Conservation (phyloP, 2,888 invertebrate species). For the Ormia ochracea region DNA sequence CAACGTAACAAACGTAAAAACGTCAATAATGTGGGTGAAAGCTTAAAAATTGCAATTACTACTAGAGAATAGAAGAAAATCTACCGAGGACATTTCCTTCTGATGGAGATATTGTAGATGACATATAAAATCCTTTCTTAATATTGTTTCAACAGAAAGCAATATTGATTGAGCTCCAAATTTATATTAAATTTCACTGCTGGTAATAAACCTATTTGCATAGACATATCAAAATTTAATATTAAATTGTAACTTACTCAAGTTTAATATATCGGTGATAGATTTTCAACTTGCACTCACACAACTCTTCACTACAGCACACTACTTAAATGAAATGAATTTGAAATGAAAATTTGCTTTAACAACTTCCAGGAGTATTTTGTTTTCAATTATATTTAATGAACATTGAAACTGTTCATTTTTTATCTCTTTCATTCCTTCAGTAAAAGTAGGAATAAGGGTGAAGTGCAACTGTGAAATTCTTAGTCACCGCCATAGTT, state of each 20-base stretch:
- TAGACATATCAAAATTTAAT: background rate
- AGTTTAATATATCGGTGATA: background rate
- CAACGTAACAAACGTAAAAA: too few species aligned
- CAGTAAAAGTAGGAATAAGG: background rate
- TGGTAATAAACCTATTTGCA: background rate
- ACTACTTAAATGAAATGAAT: constrained; percentile 5
- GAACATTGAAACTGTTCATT: background rate
- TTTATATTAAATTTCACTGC: background rate
- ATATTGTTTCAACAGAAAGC: constrained; percentile 3
- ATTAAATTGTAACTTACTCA: background rate
- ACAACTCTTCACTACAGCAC: background rate
- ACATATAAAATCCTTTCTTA: too few species aligned
- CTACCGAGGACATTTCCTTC: too few species aligned
- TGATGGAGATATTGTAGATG: too few species aligned
- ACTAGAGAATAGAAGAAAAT: too few species aligned
- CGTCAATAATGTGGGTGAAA: too few species aligned
- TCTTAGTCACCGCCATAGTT: constrained; percentile 46
- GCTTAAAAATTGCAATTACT: too few species aligned
- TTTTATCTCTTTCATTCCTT: constrained; percentile 22
- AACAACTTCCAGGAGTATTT: background rate
- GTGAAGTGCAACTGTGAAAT: constrained; percentile 17
- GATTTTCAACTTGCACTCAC: constrained; percentile 28
- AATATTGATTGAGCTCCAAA: constrained; percentile 34
- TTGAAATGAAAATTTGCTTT: constrained; percentile 21
- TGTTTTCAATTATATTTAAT: constrained; percentile 27